Percentiles rank a stretch among this genome's conserved stretches.
Conservation (phyloP, 2,797 vertebrate species). For the Eupleurogrammus muticus region DNA sequence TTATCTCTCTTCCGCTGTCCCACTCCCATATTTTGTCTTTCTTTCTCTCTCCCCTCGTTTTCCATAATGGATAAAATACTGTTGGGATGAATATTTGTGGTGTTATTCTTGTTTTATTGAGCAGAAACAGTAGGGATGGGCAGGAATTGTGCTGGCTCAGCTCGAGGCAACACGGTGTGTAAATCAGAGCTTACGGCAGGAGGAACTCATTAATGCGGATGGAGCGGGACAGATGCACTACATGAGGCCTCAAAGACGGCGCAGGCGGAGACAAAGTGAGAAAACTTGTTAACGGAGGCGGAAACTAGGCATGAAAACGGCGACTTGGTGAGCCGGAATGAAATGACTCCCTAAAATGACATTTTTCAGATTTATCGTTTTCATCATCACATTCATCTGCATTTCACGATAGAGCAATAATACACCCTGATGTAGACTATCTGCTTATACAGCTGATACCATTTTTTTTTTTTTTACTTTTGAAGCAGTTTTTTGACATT, state of each 20-base stretch:
- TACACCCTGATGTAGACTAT: background rate
- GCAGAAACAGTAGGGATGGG: slow-evolving; percentile 59
- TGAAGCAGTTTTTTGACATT: too few species aligned
- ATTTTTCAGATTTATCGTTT: slow-evolving; percentile 3
- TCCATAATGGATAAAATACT: slow-evolving; percentile 58
- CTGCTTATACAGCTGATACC: background rate
- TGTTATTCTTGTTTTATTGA: slow-evolving; percentile 75
- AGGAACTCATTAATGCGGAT: slow-evolving; percentile 64
- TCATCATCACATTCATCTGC: background rate
- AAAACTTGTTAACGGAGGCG: slow-evolving; percentile 29
- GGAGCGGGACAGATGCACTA: slow-evolving; percentile 49
- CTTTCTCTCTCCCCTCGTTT: slow-evolving; percentile 18
- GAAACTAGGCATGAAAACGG: slow-evolving; percentile 37
- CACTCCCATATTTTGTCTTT: slow-evolving; percentile 27
- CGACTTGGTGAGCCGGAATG: slow-evolving; percentile 12
- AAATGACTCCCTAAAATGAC: slow-evolving; percentile 5
- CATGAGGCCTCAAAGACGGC: slow-evolving; percentile 23
- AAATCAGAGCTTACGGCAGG: slow-evolving; percentile 64
- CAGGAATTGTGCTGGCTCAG: slow-evolving; percentile 66
- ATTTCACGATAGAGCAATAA: background rate
- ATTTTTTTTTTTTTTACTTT: too few species aligned
- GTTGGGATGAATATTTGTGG: slow-evolving; percentile 59
- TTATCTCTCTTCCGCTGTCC: slow-evolving; percentile 56
- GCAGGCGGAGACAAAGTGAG: slow-evolving; percentile 21
- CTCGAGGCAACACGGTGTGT: slow-evolving; percentile 36